Evolutionary conservation across 2,888 invertebrate genomes (phyloP), one percentile per base, ranked within the genome.

Genomic region (Ypsolopha scabrella): DNA sequence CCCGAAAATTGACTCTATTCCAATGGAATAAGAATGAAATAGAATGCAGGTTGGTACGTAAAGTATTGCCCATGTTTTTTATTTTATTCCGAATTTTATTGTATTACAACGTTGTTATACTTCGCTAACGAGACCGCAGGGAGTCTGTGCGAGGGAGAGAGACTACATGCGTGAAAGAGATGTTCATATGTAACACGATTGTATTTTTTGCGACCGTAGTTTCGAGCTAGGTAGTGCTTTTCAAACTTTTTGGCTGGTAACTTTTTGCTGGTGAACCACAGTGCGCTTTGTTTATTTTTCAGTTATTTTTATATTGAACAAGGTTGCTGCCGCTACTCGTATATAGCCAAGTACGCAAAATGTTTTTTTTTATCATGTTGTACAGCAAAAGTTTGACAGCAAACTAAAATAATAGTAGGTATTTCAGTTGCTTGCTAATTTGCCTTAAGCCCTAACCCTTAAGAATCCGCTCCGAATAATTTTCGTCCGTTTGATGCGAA

Each of bases 121-220:
- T 63, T 68, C 66, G 67, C 75, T 82, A 82, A 82, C 82, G 82
- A 82, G 80, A 65, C 80, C 65, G 73, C 74, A 70, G 79, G 79
- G 75, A 69, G 72, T 62, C 72, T 44, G 50, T 55, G 62, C 36
- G 66, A 70, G 65, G 24, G 69, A 70, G 72, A 71, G 52, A 54
- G 54, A 10, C 11, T 10, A 14, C 14, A 52, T 8, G 55, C 51
- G 46, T 52, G 66, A 72, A 51, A 53, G 68, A 56, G 71, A 68
- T 11, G 52, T 65, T 38, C 38, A 53, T 60, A 57, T 62, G 64
- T 64, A 64, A 67, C 65, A 61, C 62, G 63, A 71, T 73, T 72
- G 24, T 71, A 68, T 75, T 75, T 74, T 69, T 71, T 70, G 65
- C 66, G 65, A 62, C 53, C 75, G 73, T 64, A 72, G 72, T 72